A percentile compares a stretch with the other conserved stretches of the same genome.
Evolutionary conservation across 2,113 vertebrate species (phyloP).

Genomic region (Sterrhoptilus dennistouni): DNA sequence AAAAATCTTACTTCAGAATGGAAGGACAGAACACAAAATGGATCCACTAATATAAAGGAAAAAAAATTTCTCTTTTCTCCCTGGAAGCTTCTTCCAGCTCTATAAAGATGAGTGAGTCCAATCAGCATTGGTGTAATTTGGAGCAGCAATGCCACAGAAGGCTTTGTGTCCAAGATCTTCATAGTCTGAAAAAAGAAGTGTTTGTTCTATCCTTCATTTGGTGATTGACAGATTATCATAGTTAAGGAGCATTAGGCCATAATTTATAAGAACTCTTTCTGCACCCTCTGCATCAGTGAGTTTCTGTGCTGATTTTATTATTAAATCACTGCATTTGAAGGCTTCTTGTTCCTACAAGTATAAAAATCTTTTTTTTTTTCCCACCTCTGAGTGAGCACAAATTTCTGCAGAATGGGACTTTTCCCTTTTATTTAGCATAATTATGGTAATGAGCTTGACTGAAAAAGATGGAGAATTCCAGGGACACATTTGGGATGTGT

Average conservation of each 20-base stretch:
- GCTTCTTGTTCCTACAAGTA: neutral
- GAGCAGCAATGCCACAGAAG: neutral
- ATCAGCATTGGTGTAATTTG: neutral
- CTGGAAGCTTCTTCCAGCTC: neutral
- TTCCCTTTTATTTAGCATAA: constrained; percentile 2
- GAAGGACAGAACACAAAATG: neutral
- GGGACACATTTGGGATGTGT: neutral
- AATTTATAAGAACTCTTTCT: neutral
- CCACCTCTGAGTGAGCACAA: neutral
- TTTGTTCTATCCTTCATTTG: neutral
- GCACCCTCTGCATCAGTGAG: neutral
- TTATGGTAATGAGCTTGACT: neutral
- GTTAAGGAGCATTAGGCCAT: neutral
- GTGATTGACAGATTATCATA: neutral
- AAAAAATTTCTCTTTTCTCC: neutral
- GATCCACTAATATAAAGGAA: neutral
- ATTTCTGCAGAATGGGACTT: constrained; percentile 15
- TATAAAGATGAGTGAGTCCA: neutral
- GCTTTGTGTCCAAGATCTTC: neutral
- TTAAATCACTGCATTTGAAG: neutral
- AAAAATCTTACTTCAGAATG: neutral
- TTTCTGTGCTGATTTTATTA: constrained; percentile 6
- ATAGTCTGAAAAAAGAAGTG: neutral
- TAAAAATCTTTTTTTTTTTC: neutral
- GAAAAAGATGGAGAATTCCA: constrained; percentile 17